These are phyloP conservation scores for Acanthosepion esculentum DNA, from an alignment of 2,888 invertebrate species.

Conservation along the genomic window DNA sequence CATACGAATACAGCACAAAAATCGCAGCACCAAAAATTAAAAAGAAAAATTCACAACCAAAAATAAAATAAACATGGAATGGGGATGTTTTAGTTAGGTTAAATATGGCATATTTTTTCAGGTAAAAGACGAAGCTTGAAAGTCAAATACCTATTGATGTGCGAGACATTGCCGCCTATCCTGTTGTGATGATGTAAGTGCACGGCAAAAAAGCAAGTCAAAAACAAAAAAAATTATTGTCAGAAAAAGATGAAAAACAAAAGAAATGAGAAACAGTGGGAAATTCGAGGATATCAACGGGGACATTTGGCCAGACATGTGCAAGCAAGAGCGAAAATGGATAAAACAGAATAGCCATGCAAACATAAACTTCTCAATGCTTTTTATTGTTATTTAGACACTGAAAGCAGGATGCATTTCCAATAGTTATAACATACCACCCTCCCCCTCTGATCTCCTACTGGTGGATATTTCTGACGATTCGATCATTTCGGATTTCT, in stretches of 20 bases:
- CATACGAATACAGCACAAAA: conserved; percentile 35
- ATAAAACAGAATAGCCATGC: conserved; percentile 41
- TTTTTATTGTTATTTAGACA: not conserved
- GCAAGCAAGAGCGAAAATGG: conserved; percentile 15
- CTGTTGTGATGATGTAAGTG: not conserved
- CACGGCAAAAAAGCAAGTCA: conserved; percentile 21
- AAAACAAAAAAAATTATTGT: not conserved
- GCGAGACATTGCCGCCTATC: conserved; percentile 11
- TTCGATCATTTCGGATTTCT: conserved; percentile 24
- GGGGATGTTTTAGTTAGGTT: not conserved
- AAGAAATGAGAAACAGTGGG: not conserved
- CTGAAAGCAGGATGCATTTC: conserved; percentile 42
- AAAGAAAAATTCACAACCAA: conserved; percentile 35
- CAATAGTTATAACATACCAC: conserved; percentile 44
- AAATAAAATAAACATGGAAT: not conserved
- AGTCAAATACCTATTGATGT: not conserved
- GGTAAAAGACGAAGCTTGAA: not conserved
- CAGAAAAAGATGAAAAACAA: not conserved
- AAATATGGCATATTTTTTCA: not conserved
- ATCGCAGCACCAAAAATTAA: not conserved
- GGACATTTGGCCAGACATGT: not conserved
- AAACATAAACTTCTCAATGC: not conserved
- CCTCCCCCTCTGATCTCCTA: conserved; percentile 43
- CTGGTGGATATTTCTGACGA: not conserved
- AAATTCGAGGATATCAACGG: not conserved